Evolutionary conservation across 2,113 vertebrate species (phyloP), one percentile per base, ranked within the genome.

Genomic region (Mystacornis crossleyi): DNA sequence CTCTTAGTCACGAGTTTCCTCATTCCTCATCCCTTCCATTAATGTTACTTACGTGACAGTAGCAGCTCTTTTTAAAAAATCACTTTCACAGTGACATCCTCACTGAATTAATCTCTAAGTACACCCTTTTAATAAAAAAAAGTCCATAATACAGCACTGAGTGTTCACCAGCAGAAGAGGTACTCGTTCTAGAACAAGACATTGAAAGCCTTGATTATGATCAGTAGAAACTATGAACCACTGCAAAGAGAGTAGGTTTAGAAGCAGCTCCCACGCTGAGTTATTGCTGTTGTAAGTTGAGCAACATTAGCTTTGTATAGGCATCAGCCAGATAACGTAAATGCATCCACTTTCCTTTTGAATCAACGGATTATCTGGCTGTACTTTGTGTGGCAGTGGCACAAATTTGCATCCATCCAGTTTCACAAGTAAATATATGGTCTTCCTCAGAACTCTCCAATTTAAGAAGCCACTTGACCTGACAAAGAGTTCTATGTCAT

Each of bases 401-500:
- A 93, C 77, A 91, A 74, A 88, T 75, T 61, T 80, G n/a, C 45
- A 80, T 47, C n/a, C 47, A 73, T 50, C 7, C 74, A 77, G 36
- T 55, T 88, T 80, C 57, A 82, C 28, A 75, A 72, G 58, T 53
- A 88, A 87, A 50, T n/a, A 85, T 1, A 1, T 12, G 25, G 31
- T 45, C 36, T 69, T 84, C 53, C 54, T 70, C 50, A 82, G 36
- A 90, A 65, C 36, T 65, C 79, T 73, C 77, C 53, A 72, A 83
- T 80, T 48, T 90, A 78, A 95, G 91, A 95, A 92, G 82, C 40
- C 71, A 72, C 54, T 88, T 80, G 66, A 88, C 40, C 70, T 13
- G 25, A 85, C 26, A 72, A 89, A 71, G 51, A 55, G 34, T 42
- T 83, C 47, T 86, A 72, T 10, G 10, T 65, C 29, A 77, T 58